These are phyloP conservation scores for Gymnocephalus cernua DNA, from an alignment of 2,113 vertebrate species.

Conservation along the genomic window DNA sequence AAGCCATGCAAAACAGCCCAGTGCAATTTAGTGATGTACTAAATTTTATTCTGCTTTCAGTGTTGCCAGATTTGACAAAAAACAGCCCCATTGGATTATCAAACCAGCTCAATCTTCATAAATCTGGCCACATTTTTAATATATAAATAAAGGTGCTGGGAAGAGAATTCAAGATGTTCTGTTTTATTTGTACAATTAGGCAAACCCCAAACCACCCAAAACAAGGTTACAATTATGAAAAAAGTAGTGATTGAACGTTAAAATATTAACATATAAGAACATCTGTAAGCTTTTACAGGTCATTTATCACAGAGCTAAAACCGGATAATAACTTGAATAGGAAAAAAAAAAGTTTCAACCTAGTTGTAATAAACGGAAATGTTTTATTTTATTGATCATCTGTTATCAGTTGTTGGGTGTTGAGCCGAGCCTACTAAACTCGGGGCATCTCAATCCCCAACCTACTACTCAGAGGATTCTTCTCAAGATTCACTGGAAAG, in stretches of 20 bases:
- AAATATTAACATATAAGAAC: not conserved
- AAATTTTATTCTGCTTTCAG: not conserved
- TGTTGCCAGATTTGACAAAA: not conserved
- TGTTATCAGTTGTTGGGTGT: not conserved
- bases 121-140: not conserved
- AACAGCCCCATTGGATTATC: not conserved
- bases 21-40: constrained; percentile 9
- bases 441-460: not conserved
- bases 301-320: not conserved
- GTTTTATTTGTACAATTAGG: not conserved
- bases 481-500: no score
- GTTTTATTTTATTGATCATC: constrained; percentile 16
- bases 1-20: not conserved
- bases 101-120: not conserved
- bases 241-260: not conserved
- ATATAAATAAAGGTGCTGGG: not conserved
- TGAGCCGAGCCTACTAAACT: not conserved
- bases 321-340: not conserved
- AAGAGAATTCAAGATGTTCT: not conserved
- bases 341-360: no score
- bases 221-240: not conserved
- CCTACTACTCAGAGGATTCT: no score
- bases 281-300: not conserved
- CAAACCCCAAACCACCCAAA: not conserved
- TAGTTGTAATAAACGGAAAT: not conserved